Conservation (phyloP, 2,888 invertebrate genomes). For the Campoletis raptor region DNA sequence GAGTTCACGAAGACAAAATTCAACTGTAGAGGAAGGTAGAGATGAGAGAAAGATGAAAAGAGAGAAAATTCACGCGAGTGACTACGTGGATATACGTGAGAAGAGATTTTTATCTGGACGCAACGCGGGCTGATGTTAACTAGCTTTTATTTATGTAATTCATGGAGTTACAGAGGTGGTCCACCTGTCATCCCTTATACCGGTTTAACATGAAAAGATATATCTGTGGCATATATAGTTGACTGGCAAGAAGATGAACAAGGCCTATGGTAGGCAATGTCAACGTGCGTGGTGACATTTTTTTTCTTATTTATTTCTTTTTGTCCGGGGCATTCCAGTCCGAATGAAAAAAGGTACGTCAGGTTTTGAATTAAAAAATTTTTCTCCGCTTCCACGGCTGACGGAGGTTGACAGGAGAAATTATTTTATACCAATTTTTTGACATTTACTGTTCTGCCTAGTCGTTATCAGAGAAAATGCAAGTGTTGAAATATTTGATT, state of each 20-base stretch:
- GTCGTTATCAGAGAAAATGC: not conserved
- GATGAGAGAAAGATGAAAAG: slow-evolving; percentile 24
- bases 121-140: slow-evolving; percentile 71
- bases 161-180: slow-evolving; percentile 74
- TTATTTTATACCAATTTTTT: slow-evolving; percentile 36
- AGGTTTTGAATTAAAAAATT: slow-evolving; percentile 12
- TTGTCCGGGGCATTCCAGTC: not conserved
- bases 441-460: not conserved
- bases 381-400: not conserved
- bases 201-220: slow-evolving; percentile 47
- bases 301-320: not conserved
- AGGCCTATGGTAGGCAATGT: slow-evolving; percentile 58
- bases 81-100: slow-evolving; percentile 64
- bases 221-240: slow-evolving; percentile 33
- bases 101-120: slow-evolving; percentile 72
- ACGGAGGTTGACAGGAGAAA: slow-evolving; percentile 13
- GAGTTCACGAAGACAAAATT: slow-evolving; percentile 54
- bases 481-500: not conserved
- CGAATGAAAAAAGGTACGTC: slow-evolving; percentile 7
- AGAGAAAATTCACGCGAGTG: slow-evolving; percentile 54
- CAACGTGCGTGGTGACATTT: slow-evolving; percentile 49
- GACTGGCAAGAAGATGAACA: slow-evolving; percentile 52
- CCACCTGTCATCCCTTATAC: slow-evolving; percentile 71
- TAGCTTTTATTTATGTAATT: slow-evolving; percentile 76
- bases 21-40: slow-evolving; percentile 9